phyloP scores from a whole-genome alignment of 2,113 vertebrate genomes.

The Ctenomys sociabilis region DNA sequence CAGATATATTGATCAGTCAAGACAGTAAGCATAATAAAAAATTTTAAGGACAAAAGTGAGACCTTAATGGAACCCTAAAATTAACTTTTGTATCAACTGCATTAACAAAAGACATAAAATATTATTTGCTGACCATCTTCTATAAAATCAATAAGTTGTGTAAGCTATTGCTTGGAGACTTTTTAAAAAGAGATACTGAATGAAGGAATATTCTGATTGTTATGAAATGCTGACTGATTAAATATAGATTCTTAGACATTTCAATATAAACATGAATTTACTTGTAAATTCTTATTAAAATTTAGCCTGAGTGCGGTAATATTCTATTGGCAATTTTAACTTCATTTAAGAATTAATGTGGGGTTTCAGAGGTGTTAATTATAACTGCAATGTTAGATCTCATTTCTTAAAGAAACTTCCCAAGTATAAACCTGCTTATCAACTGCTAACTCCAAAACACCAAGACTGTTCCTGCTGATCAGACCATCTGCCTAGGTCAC shows the following conservation, averaged over 20 bases:
- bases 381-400: background rate
- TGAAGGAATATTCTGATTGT: background rate
- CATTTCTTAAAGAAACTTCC: background rate
- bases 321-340: background rate
- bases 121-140: background rate
- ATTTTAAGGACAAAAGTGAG: background rate
- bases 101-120: constrained; percentile 2
- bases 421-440: background rate
- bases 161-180: background rate
- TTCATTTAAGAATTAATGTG: background rate
- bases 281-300: constrained; percentile 33
- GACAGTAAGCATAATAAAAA: background rate
- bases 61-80: background rate
- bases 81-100: background rate
- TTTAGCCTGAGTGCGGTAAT: background rate
- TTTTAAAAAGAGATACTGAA: background rate
- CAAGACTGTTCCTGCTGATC: background rate
- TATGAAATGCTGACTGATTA: background rate
- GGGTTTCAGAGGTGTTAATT: background rate
- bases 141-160: background rate
- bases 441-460: background rate
- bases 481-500: background rate
- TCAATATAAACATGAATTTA: constrained; percentile 30
- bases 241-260: background rate
- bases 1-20: background rate